phyloP scores from a whole-genome alignment of 2,113 vertebrate species.

The Podocnemis expansa region DNA sequence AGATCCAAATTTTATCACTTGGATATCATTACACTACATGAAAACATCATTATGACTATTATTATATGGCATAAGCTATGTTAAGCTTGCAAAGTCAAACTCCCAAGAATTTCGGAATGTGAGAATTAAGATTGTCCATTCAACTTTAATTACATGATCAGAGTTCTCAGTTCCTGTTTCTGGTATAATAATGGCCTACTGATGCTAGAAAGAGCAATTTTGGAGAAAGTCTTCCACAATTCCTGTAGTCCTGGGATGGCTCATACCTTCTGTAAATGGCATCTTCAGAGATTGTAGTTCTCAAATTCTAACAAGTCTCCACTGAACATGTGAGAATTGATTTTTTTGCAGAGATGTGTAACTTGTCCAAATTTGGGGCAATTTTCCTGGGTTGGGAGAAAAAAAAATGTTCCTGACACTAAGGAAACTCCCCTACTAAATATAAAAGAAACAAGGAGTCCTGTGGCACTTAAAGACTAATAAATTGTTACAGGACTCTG shows the following conservation, averaged over 20 bases:
- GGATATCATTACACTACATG: neutral
- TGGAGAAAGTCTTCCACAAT: rapidly evolving
- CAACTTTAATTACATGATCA: neutral
- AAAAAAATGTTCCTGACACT: neutral
- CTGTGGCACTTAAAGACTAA: too few relatives aligned
- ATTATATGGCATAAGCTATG: neutral
- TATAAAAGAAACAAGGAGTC: too few relatives aligned
- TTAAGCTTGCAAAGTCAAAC: neutral
- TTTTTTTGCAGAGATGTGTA: neutral
- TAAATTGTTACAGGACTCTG: too few relatives aligned
- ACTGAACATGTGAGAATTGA: neutral
- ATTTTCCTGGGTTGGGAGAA: neutral
- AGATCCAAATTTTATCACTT: neutral
- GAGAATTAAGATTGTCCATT: neutral
- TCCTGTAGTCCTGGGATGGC: neutral
- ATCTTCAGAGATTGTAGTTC: neutral
- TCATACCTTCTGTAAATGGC: neutral
- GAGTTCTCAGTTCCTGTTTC: neutral
- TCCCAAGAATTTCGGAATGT: neutral
- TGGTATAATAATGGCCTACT: neutral
- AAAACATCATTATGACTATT: neutral
- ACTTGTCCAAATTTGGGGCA: neutral
- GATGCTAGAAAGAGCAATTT: neutral
- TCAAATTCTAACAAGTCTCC: neutral
- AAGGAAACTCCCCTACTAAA: neutral